Percentiles rank a stretch among this genome's conserved stretches.
Conservation (phyloP, 2,888 invertebrate species). For the Thalpophila matura region DNA sequence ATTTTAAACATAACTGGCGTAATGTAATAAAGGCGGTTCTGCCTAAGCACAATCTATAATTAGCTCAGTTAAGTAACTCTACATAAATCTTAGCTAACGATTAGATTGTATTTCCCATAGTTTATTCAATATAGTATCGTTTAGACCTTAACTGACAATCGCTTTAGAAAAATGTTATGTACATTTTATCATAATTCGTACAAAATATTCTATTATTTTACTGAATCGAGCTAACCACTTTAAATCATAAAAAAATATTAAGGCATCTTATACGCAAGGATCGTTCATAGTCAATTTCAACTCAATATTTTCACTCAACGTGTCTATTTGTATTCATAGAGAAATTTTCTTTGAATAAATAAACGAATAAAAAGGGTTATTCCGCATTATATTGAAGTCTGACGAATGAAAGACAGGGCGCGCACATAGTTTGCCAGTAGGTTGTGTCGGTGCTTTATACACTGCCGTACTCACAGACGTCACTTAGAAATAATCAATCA, state of each 20-base stretch:
- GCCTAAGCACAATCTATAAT: no score
- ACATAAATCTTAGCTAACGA: no score
- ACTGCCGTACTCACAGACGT: no score
- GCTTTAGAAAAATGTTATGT: no score
- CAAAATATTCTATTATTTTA: neutral
- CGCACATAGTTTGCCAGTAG: conserved; percentile 25
- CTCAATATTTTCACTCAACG: conserved; percentile 79
- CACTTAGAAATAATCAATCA: no score
- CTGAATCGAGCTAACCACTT: neutral
- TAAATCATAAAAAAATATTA: conserved; percentile 4
- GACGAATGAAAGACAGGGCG: conserved; percentile 73
- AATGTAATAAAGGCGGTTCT: no score
- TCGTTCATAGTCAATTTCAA: conserved; percentile 77
- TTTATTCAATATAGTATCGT: conserved; percentile 3
- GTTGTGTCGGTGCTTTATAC: conserved; percentile 12
- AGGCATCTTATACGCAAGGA: conserved; percentile 52
- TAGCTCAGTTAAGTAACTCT: no score
- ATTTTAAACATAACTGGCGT: no score
- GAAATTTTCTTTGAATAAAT: conserved; percentile 81
- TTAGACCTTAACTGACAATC: neutral
- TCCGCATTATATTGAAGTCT: conserved; percentile 75
- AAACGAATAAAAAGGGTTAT: conserved; percentile 80
- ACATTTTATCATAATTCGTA: no score
- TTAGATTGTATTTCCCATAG: neutral
- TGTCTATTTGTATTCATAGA: conserved; percentile 83